A percentile compares a stretch with the other conserved stretches of the same genome.
These are phyloP conservation scores for Mesaphorura yosii DNA, from an alignment of 1,140 invertebrate species.

Conservation along the genomic window DNA sequence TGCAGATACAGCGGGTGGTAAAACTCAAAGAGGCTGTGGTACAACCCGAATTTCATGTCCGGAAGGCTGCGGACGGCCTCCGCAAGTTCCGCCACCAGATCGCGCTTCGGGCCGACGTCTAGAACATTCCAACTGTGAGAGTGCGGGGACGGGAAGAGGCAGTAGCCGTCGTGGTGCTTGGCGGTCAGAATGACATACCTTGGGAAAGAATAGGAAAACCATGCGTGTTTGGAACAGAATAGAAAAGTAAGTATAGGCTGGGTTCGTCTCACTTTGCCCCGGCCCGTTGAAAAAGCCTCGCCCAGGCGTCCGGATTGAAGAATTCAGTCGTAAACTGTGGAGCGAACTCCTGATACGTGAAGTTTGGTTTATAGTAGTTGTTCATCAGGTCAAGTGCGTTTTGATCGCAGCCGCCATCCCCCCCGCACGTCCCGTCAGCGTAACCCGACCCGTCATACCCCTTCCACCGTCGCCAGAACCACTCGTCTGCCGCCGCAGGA, in stretches of 20 bases:
- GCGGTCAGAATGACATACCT: slow-evolving; percentile 70
- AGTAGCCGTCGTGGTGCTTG: slow-evolving; percentile 89
- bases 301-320: slow-evolving; percentile 35
- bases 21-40: slow-evolving; percentile 45
- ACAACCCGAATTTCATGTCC: slow-evolving; percentile 40
- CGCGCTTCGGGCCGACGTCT: slow-evolving; percentile 70
- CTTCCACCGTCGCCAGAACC: too few relatives aligned
- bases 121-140: slow-evolving; percentile 82
- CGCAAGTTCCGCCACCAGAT: slow-evolving; percentile 53
- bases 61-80: slow-evolving; percentile 35
- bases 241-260: background rate
- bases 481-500: too few relatives aligned
- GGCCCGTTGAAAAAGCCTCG: slow-evolving; percentile 34
- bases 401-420: too few relatives aligned
- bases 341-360: slow-evolving; percentile 41
- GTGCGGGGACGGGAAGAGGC: slow-evolving; percentile 72
- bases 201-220: slow-evolving; percentile 15
- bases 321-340: slow-evolving; percentile 36
- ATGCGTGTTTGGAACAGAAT: background rate
- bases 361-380: slow-evolving; percentile 37
- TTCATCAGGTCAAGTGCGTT: slow-evolving; percentile 35
- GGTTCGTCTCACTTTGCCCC: slow-evolving; percentile 33
- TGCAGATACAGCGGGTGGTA: slow-evolving; percentile 34
- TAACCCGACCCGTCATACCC: too few relatives aligned
- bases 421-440: too few relatives aligned